Evolutionary conservation across 2,888 invertebrate species (phyloP).

Genomic region (Muscina levida): DNA sequence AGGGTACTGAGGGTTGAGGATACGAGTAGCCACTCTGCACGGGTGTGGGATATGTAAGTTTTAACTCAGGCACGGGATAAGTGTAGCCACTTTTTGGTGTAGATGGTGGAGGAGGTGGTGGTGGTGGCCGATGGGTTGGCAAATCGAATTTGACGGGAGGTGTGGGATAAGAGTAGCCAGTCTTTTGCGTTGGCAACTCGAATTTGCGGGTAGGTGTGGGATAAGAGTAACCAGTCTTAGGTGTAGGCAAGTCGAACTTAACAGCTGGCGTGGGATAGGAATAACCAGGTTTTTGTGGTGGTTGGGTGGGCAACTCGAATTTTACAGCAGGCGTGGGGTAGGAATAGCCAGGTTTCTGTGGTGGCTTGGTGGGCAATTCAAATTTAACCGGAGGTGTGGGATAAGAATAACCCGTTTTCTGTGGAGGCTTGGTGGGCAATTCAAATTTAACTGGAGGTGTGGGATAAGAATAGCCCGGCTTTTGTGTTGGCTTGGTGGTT

Average conservation of each 20-base stretch:
- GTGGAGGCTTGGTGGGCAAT: conserved; percentile 61
- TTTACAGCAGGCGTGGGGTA: conserved; percentile 68
- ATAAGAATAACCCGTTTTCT: conserved; percentile 66
- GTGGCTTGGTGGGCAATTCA: conserved; percentile 60
- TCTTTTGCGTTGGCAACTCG: conserved; percentile 41
- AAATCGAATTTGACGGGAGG: conserved; percentile 67
- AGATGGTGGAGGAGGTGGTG: conserved; percentile 49
- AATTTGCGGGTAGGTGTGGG: conserved; percentile 47
- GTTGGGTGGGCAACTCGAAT: conserved; percentile 66
- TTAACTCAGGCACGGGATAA: conserved; percentile 68
- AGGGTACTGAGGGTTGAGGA: conserved; percentile 66
- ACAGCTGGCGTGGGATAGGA: conserved; percentile 69
- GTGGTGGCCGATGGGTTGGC: conserved; percentile 67
- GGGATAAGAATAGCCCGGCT: conserved; percentile 67
- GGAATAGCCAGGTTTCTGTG: conserved; percentile 64
- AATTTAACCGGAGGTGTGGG: conserved; percentile 69
- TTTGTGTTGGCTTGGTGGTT: conserved; percentile 30
- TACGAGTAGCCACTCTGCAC: conserved; percentile 65
- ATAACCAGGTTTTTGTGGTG: conserved; percentile 58
- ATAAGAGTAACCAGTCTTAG: conserved; percentile 48
- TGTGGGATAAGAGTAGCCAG: conserved; percentile 70
- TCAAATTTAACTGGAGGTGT: conserved; percentile 68
- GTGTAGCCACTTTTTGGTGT: conserved; percentile 61
- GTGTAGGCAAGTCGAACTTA: conserved; percentile 67
- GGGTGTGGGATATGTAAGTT: conserved; percentile 56